A percentile compares a stretch with the other conserved stretches of the same genome.
phyloP scores from a whole-genome alignment of 2,113 vertebrate genomes.

The Malurus cyaneus region DNA sequence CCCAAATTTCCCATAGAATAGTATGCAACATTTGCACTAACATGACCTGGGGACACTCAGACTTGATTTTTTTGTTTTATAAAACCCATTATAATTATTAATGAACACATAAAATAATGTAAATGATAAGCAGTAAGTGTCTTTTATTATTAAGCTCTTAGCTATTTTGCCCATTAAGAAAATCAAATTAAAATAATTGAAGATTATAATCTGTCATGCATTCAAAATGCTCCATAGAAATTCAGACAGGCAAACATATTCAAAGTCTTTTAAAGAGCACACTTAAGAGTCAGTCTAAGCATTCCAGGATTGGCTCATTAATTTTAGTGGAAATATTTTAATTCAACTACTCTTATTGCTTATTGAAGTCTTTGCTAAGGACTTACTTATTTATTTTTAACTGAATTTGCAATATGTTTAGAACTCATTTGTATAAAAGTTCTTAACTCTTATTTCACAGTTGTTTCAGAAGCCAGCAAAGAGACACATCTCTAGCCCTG shows the following conservation, averaged over 20 bases:
- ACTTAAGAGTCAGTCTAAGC: conserved; percentile 48
- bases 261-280: conserved; percentile 42
- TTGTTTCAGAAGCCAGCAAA: conserved; percentile 13
- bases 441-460: not conserved
- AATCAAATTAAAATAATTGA: conserved; percentile 63
- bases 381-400: conserved; percentile 56
- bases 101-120: conserved; percentile 7
- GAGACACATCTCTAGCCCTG: not conserved
- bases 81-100: conserved; percentile 59
- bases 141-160: conserved; percentile 31
- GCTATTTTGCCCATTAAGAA: conserved; percentile 55
- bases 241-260: conserved; percentile 51
- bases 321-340: conserved; percentile 41
- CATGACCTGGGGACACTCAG: conserved; percentile 26
- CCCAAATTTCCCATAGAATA: not conserved
- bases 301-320: conserved; percentile 35
- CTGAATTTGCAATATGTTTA: conserved; percentile 40
- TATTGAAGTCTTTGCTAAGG: conserved; percentile 29
- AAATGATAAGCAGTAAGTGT: conserved; percentile 23
- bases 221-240: conserved; percentile 59
- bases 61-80: conserved; percentile 54
- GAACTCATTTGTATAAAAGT: conserved; percentile 19
- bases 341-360: conserved; percentile 11
- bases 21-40: conserved; percentile 7
- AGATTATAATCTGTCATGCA: conserved; percentile 51